Conservation (phyloP, 53 echinoderm and acorn worm genomes). For the Arbacia lixula region DNA sequence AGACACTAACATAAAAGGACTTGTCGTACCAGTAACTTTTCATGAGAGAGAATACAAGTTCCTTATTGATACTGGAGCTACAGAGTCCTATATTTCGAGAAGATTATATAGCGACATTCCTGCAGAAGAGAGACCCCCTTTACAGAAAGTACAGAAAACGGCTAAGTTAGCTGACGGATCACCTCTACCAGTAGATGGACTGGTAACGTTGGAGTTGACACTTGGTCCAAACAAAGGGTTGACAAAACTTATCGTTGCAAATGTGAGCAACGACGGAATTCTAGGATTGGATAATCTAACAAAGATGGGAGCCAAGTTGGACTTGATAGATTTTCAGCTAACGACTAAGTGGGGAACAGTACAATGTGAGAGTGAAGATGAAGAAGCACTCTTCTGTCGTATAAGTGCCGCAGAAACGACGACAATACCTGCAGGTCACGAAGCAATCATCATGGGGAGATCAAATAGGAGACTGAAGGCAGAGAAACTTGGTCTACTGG, state of each 20-base stretch:
- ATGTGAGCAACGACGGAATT: constrained; percentile 25
- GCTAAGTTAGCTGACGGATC: constrained; percentile 9
- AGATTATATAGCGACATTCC: neutral
- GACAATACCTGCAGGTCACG: constrained; percentile 34
- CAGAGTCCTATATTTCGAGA: constrained; percentile 18
- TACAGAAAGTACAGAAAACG: neutral
- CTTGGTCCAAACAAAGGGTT: neutral
- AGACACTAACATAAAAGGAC: neutral
- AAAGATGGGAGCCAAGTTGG: constrained; percentile 13
- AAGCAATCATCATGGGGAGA: constrained; percentile 3
- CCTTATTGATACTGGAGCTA: constrained; percentile 27
- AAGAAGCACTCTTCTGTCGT: constrained; percentile 2
- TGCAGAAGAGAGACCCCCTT: neutral
- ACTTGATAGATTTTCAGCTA: neutral
- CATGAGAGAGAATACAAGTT: neutral
- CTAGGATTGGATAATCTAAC: constrained; percentile 13
- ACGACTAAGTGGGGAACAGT: constrained; percentile 21
- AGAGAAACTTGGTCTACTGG: constrained; percentile 9
- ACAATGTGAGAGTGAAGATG: neutral
- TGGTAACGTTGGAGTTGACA: neutral
- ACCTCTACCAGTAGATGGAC: neutral
- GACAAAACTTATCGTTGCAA: constrained; percentile 5
- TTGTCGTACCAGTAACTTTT: neutral
- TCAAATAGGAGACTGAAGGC: neutral
- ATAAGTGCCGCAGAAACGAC: constrained; percentile 14